phyloP scores from a whole-genome alignment of 1,140 invertebrate genomes.

The Macrotrachela quadricornifera region DNA sequence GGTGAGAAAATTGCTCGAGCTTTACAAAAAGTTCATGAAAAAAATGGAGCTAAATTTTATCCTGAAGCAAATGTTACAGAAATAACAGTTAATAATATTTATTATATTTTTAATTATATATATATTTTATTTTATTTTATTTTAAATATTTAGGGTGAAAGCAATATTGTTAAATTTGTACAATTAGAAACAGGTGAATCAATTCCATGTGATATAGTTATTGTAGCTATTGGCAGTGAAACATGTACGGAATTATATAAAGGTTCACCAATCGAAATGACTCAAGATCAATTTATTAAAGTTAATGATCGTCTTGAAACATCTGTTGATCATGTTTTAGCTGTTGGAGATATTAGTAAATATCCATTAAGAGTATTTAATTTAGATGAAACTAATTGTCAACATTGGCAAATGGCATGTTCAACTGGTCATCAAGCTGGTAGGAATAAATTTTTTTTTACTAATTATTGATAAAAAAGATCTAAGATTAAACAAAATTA shows the following conservation, averaged over 20 bases:
- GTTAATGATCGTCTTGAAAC: slow-evolving; percentile 53
- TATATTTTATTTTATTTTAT: no score
- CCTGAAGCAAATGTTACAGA: slow-evolving; percentile 16
- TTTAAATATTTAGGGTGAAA: neutral
- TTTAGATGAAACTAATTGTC: slow-evolving; percentile 40
- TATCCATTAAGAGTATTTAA: slow-evolving; percentile 41
- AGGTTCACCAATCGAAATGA: slow-evolving; percentile 45
- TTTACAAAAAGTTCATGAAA: slow-evolving; percentile 29
- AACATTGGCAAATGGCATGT: slow-evolving; percentile 70
- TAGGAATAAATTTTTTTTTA: no score
- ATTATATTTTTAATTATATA: no score
- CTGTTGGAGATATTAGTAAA: slow-evolving; percentile 70
- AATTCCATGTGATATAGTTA: slow-evolving; percentile 56
- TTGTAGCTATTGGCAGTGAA: slow-evolving; percentile 53
- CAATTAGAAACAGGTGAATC: slow-evolving; percentile 32
- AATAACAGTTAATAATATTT: slow-evolving; percentile 13
- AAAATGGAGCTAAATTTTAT: slow-evolving; percentile 47
- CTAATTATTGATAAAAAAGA: no score
- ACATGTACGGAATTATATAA: slow-evolving; percentile 57
- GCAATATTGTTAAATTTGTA: neutral
- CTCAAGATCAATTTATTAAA: slow-evolving; percentile 45
- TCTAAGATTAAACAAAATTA: no score
- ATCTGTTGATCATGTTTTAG: slow-evolving; percentile 52
- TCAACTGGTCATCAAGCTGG: slow-evolving; percentile 44
- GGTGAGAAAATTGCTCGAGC: slow-evolving; percentile 45